Percentiles rank a stretch among this genome's conserved stretches.
phyloP scores from a whole-genome alignment of 2,888 invertebrate genomes.

The Drosophila macrospina region DNA sequence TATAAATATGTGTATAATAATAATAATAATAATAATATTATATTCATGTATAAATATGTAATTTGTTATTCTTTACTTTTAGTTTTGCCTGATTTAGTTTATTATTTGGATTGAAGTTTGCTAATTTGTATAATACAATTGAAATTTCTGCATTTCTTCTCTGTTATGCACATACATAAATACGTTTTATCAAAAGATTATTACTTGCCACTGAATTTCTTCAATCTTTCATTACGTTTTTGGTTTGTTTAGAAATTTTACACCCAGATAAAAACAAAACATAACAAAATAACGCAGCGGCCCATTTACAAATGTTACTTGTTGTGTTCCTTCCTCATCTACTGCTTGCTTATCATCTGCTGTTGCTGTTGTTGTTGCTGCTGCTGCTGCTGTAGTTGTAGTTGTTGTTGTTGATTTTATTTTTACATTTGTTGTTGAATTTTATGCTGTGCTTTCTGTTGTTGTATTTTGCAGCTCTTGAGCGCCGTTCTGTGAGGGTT shows the following conservation, averaged over 20 bases:
- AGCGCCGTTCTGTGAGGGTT: conserved; percentile 79
- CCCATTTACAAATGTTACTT: conserved; percentile 49
- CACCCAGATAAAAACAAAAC: conserved; percentile 54
- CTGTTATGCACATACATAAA: conserved; percentile 38
- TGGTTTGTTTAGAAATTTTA: conserved; percentile 41
- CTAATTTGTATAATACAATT: conserved; percentile 53
- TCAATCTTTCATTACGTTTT: conserved; percentile 17
- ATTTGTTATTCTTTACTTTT: conserved; percentile 12
- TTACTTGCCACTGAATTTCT: conserved; percentile 44
- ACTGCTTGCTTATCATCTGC: conserved; percentile 19
- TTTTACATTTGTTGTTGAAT: conserved; percentile 30
- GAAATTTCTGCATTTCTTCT: conserved; percentile 48
- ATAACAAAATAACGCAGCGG: conserved; percentile 34
- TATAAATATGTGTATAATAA: conserved; percentile 38
- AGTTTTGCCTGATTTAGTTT: conserved; percentile 18
- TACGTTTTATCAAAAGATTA: conserved; percentile 22
- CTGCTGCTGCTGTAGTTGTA: conserved; percentile 14
- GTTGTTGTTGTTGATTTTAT: conserved; percentile 33
- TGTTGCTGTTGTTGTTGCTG: conserved; percentile 31
- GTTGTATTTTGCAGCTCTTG: conserved; percentile 85
- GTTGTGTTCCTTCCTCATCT: conserved; percentile 20
- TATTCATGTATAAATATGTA: conserved; percentile 24
- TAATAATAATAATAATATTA: conserved; percentile 12
- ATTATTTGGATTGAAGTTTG: conserved; percentile 29
- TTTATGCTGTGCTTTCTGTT: conserved; percentile 85